phyloP scores from a whole-genome alignment of 1,140 invertebrate species.

The Temnothorax longispinosus region DNA sequence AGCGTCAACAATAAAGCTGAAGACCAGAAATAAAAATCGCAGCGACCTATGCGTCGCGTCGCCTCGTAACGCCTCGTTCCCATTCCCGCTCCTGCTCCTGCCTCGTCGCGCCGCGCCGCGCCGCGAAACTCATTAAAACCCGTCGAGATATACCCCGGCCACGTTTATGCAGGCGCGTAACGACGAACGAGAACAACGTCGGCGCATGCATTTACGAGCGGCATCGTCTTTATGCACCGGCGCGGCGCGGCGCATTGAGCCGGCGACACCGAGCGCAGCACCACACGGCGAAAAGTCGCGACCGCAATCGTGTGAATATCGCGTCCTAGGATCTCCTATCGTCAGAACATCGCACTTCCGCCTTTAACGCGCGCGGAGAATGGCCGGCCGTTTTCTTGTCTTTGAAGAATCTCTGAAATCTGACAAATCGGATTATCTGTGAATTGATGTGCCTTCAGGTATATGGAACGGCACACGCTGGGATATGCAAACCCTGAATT shows the following conservation, averaged over 20 bases:
- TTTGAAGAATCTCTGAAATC: background rate
- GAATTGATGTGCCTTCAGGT: background rate
- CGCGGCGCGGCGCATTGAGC: background rate
- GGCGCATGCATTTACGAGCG: slow-evolving; percentile 58
- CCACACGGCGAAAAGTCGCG: background rate
- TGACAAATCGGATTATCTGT: background rate
- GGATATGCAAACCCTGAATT: background rate
- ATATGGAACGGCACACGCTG: background rate
- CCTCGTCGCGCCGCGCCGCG: background rate
- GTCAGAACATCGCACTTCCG: background rate
- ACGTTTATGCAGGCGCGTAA: slow-evolving; percentile 68
- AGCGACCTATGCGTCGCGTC: slow-evolving; percentile 38
- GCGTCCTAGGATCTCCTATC: slow-evolving; percentile 7
- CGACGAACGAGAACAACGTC: slow-evolving; percentile 63
- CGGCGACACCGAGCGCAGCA: slow-evolving; percentile 25
- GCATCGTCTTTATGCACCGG: slow-evolving; percentile 49
- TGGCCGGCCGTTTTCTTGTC: background rate
- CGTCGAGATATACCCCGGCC: slow-evolving; percentile 59
- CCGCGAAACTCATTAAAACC: slow-evolving; percentile 68
- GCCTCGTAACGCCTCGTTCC: slow-evolving; percentile 44
- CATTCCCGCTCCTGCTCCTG: background rate
- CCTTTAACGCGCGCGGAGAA: background rate
- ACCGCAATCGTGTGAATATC: slow-evolving; percentile 26
- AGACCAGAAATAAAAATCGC: slow-evolving; percentile 47
- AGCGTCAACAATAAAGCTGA: slow-evolving; percentile 45